Evolutionary conservation across 2,797 vertebrate genomes (phyloP).

Genomic region (Nyctalus aviator): DNA sequence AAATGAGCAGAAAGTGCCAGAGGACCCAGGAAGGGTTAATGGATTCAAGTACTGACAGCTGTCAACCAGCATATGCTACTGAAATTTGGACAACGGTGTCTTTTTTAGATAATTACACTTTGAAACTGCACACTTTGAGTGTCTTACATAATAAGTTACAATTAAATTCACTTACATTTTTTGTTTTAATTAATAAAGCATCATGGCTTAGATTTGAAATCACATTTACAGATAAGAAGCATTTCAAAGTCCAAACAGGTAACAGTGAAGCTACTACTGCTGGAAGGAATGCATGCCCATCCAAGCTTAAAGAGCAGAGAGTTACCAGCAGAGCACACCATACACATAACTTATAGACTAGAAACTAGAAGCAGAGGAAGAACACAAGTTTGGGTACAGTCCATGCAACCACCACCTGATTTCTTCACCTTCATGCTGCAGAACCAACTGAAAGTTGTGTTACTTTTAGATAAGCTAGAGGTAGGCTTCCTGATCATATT

Average conservation of each 20-base stretch:
- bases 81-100: neutral
- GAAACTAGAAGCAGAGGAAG: constrained; percentile 5
- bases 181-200: constrained; percentile 88
- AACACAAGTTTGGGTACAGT: neutral
- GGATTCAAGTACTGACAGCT: neutral
- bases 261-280: constrained; percentile 52
- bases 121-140: neutral
- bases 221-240: constrained; percentile 85
- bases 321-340: constrained; percentile 38
- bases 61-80: neutral
- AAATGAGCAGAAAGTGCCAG: neutral
- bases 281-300: constrained; percentile 65
- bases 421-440: constrained; percentile 48
- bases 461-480: constrained; percentile 44
- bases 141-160: neutral
- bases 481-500: constrained; percentile 59
- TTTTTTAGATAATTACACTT: neutral
- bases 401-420: neutral
- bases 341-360: constrained; percentile 45
- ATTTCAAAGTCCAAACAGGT: constrained; percentile 62
- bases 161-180: constrained; percentile 46
- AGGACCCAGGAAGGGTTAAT: no score
- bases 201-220: constrained; percentile 77
- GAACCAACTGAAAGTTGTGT: constrained; percentile 52
- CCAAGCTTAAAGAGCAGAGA: neutral